Conservation (phyloP, 37 sponge, comb jelly and placozoan genomes). For the Chondrosia reniformis region DNA sequence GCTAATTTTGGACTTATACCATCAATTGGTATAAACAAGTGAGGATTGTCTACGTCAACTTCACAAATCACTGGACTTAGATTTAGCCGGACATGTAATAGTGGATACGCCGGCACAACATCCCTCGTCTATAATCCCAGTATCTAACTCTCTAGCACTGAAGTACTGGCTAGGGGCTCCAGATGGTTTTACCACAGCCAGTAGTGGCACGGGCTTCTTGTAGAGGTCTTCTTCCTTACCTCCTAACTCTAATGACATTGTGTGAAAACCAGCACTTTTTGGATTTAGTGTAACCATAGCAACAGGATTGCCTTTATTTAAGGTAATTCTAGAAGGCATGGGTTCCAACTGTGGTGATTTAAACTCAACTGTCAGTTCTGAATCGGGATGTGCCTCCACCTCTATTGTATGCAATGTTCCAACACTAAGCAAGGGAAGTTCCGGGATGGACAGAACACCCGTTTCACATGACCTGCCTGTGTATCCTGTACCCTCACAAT, state of each 20-base stretch:
- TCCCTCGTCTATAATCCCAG: background rate
- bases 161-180: slow-evolving; percentile 1
- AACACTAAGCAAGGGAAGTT: background rate
- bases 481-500: slow-evolving; percentile 12
- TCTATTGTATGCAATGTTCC: background rate
- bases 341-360: background rate
- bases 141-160: background rate
- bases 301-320: background rate
- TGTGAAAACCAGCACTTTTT: background rate
- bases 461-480: background rate
- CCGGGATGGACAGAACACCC: background rate
- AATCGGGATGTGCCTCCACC: slow-evolving; percentile 1
- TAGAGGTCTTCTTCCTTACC: background rate
- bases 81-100: no score
- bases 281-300: background rate
- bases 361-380: background rate
- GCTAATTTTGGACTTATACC: slow-evolving; percentile 36
- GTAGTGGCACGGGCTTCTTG: background rate
- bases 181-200: background rate
- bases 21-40: slow-evolving; percentile 57
- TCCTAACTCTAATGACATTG: background rate
- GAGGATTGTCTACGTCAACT: slow-evolving; percentile 31
- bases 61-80: slow-evolving; percentile 41
- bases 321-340: background rate
- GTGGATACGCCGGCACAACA: background rate